phyloP scores from a whole-genome alignment of 2,113 vertebrate species.

The Grantiella picta region DNA sequence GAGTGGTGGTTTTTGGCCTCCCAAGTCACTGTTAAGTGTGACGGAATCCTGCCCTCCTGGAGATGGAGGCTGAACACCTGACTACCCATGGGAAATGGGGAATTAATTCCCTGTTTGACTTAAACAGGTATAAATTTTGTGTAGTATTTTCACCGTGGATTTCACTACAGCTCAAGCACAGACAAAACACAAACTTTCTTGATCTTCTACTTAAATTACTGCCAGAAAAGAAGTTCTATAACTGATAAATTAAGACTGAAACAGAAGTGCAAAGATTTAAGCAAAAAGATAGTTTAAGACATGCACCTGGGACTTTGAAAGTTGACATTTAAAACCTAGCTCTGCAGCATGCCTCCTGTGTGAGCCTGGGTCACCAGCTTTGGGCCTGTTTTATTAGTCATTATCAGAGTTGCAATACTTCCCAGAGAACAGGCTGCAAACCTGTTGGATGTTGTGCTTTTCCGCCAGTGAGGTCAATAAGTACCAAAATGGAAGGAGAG shows the following conservation, averaged over 20 bases:
- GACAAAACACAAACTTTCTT: not conserved
- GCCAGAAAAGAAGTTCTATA: not conserved
- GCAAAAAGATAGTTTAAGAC: not conserved
- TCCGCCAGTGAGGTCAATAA: not conserved
- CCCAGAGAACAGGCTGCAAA: not conserved
- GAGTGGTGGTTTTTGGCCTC: not conserved
- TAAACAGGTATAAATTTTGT: not conserved
- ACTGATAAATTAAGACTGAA: not conserved
- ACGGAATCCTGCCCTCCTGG: not conserved
- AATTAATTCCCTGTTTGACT: not conserved
- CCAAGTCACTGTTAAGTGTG: accelerated
- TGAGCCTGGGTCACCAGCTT: not conserved
- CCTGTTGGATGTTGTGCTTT: not conserved
- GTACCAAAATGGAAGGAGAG: not conserved
- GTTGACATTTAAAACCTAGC: not conserved
- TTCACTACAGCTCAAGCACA: not conserved
- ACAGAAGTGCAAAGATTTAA: not conserved
- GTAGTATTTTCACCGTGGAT: not conserved
- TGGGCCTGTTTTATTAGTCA: not conserved
- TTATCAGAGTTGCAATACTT: not conserved
- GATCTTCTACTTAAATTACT: not conserved
- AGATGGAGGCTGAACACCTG: not conserved
- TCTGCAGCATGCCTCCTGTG: not conserved
- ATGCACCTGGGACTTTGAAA: not conserved
- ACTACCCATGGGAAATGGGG: not conserved